Percentiles rank a stretch among this genome's conserved stretches.
These are phyloP conservation scores for Tetraneura akinire DNA, from an alignment of 1,140 invertebrate species.

Conservation along the genomic window DNA sequence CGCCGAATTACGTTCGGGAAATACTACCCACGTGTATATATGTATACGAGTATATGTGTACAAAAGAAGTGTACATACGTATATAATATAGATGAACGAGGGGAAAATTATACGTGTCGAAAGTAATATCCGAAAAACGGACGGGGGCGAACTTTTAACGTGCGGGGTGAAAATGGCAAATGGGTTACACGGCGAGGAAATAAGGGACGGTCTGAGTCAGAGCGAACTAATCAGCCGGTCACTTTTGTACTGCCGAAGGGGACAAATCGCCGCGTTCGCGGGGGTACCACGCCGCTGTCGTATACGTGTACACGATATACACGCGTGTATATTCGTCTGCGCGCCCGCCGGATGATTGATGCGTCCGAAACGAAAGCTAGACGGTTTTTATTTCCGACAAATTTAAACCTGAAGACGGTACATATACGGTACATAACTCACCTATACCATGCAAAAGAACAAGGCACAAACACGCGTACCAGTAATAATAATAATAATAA, in stretches of 20 bases:
- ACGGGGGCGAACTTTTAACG: slow-evolving; percentile 37
- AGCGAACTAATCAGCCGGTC: slow-evolving; percentile 44
- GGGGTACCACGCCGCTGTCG: background rate
- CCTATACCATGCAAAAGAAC: too few relatives aligned
- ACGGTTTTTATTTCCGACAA: slow-evolving; percentile 47
- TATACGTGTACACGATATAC: background rate
- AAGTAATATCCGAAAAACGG: slow-evolving; percentile 53
- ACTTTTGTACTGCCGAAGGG: slow-evolving; percentile 53
- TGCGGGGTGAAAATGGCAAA: slow-evolving; percentile 50
- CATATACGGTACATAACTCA: too few relatives aligned
- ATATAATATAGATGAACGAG: too few relatives aligned
- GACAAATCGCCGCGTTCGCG: slow-evolving; percentile 36
- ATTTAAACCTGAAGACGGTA: slow-evolving; percentile 2
- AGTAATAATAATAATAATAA: too few relatives aligned
- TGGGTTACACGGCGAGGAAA: slow-evolving; percentile 35
- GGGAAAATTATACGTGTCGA: slow-evolving; percentile 51
- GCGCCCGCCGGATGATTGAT: slow-evolving; percentile 35
- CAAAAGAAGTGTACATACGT: slow-evolving; percentile 47
- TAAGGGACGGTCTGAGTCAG: slow-evolving; percentile 53
- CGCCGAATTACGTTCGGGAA: slow-evolving; percentile 39
- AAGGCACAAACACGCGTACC: too few relatives aligned
- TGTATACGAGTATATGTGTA: too few relatives aligned
- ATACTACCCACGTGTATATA: background rate
- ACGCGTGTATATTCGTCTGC: slow-evolving; percentile 6
- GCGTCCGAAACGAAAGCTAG: background rate